A percentile compares a stretch with the other conserved stretches of the same genome.
These are phyloP conservation scores for Lamproptera curius DNA, from an alignment of 2,888 invertebrate species.

Conservation along the genomic window DNA sequence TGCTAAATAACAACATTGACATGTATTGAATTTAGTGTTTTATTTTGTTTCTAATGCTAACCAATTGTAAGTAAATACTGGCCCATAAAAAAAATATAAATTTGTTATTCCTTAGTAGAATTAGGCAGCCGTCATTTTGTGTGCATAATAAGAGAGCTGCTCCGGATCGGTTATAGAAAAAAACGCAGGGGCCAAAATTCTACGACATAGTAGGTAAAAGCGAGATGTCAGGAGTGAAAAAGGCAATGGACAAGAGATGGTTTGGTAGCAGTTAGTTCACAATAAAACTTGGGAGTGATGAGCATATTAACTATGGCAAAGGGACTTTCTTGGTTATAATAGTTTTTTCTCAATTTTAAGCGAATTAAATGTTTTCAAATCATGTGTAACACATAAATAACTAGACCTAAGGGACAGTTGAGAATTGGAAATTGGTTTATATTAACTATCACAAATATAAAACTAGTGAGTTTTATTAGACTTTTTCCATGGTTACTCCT, in stretches of 20 bases:
- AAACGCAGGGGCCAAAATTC: slow-evolving; percentile 67
- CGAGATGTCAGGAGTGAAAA: slow-evolving; percentile 56
- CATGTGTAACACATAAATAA: no score
- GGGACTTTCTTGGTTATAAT: slow-evolving; percentile 19
- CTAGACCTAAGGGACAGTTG: no score
- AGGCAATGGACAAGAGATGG: slow-evolving; percentile 48
- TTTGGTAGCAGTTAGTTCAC: slow-evolving; percentile 64
- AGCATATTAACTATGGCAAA: slow-evolving; percentile 65
- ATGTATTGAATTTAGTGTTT: slow-evolving; percentile 3
- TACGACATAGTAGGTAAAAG: slow-evolving; percentile 66
- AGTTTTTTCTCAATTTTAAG: no score
- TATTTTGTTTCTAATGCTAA: neutral
- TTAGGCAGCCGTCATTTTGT: slow-evolving; percentile 40
- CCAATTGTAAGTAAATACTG: neutral
- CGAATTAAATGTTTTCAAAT: no score
- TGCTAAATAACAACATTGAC: slow-evolving; percentile 25
- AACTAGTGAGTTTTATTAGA: no score
- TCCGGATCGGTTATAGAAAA: slow-evolving; percentile 46
- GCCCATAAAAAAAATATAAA: slow-evolving; percentile 1
- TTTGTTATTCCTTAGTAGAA: slow-evolving; percentile 34
- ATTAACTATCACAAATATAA: no score
- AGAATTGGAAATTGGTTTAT: no score
- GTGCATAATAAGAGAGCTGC: slow-evolving; percentile 60
- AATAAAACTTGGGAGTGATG: slow-evolving; percentile 63
- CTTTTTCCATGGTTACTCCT: no score